phyloP scores from a whole-genome alignment of 2,797 vertebrate genomes.

The Acanthurus tractus region DNA sequence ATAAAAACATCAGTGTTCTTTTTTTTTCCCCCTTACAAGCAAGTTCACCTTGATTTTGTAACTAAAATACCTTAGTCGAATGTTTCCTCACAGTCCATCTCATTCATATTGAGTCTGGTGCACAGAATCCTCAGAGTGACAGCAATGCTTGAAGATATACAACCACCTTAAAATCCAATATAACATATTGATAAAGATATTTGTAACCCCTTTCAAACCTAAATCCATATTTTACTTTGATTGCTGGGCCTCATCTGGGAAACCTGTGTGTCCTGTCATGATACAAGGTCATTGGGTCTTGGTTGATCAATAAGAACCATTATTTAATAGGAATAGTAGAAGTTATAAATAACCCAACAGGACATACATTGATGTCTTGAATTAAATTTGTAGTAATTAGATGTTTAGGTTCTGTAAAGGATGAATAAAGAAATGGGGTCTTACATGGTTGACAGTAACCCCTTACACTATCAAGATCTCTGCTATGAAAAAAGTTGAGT shows the following conservation, averaged over 20 bases:
- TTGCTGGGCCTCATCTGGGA: slow-evolving; percentile 13
- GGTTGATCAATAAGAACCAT: slow-evolving; percentile 39
- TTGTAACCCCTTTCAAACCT: slow-evolving; percentile 10
- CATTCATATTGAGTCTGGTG: background rate
- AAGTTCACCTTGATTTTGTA: background rate
- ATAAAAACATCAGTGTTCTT: slow-evolving; percentile 3
- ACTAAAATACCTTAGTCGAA: background rate
- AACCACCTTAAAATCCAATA: slow-evolving; percentile 1
- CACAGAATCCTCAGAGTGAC: slow-evolving; percentile 10
- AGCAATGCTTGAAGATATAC: slow-evolving; percentile 1
- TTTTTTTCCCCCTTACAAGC: background rate
- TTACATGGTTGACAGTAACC: slow-evolving; percentile 14
- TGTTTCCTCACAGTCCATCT: background rate
- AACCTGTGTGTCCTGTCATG: slow-evolving; percentile 3
- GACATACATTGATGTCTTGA: slow-evolving; percentile 24
- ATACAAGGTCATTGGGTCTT: slow-evolving; percentile 29
- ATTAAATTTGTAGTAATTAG: slow-evolving; percentile 38
- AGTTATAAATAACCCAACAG: slow-evolving; percentile 29
- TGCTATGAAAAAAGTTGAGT: slow-evolving; percentile 2
- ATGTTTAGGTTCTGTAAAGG: slow-evolving; percentile 21
- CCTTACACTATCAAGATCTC: slow-evolving; percentile 3
- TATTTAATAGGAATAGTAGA: slow-evolving; percentile 13
- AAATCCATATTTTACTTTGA: slow-evolving; percentile 12
- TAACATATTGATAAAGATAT: slow-evolving; percentile 6
- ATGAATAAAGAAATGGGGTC: slow-evolving; percentile 11